A percentile compares a stretch with the other conserved stretches of the same genome.
Conservation (phyloP, 2,113 vertebrate genomes). For the Cettia cetti region DNA sequence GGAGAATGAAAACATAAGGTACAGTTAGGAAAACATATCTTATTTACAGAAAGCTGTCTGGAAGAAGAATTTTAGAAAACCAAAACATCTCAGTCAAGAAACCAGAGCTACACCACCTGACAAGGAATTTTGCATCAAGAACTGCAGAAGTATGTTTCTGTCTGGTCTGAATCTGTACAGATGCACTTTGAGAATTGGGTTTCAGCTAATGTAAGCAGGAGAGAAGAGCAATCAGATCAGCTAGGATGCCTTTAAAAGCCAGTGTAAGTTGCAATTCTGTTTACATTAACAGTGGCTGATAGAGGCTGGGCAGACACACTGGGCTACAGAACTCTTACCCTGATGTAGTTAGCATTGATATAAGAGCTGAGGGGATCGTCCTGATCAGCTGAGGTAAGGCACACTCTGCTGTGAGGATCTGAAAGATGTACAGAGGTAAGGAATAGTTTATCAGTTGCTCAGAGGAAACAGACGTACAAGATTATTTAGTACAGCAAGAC, state of each 20-base stretch:
- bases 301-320: not conserved
- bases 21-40: too few species aligned
- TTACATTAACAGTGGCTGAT: not conserved
- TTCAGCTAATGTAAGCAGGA: slow-evolving; percentile 2
- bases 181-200: not conserved
- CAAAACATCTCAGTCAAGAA: too few species aligned
- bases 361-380: slow-evolving; percentile 94
- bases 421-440: slow-evolving; percentile 52
- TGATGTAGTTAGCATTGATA: slow-evolving; percentile 97
- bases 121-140: not conserved
- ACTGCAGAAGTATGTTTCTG: not conserved
- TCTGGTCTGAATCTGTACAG: not conserved
- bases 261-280: not conserved
- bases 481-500: not conserved
- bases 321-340: slow-evolving; percentile 75
- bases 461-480: not conserved
- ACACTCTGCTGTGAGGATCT: slow-evolving; percentile 98
- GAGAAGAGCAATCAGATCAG: not conserved
- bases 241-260: not conserved
- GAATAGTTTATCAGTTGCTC: not conserved
- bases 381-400: slow-evolving; percentile 86
- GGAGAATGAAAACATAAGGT: too few species aligned
- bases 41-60: too few species aligned
- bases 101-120: too few species aligned
- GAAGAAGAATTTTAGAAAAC: too few species aligned